phyloP scores from a whole-genome alignment of 1,140 invertebrate genomes.

The Drosophila mauritiana region DNA sequence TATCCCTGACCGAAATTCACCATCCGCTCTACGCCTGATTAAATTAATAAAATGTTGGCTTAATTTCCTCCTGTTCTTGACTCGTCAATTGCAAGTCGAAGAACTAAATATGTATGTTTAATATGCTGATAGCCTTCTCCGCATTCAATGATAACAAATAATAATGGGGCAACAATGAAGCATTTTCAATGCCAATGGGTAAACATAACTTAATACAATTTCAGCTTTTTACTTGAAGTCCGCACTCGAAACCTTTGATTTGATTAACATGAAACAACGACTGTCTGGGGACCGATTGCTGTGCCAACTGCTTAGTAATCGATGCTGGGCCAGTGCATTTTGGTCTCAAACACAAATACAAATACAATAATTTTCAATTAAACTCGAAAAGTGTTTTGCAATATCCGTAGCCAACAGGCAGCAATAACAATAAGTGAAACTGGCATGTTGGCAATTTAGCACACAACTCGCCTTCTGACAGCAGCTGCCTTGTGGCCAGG shows the following conservation, averaged over 20 bases:
- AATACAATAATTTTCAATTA: constrained; percentile 57
- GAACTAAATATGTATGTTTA: neutral
- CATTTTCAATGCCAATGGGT: constrained; percentile 24
- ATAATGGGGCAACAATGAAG: constrained; percentile 25
- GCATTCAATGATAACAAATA: constrained; percentile 23
- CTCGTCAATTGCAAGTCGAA: neutral
- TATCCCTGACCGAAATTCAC: neutral
- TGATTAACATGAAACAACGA: constrained; percentile 36
- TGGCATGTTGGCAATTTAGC: constrained; percentile 45
- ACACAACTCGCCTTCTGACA: constrained; percentile 25
- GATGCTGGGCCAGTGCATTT: constrained; percentile 18
- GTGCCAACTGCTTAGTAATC: constrained; percentile 26
- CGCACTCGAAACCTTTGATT: constrained; percentile 9
- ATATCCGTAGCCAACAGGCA: constrained; percentile 12
- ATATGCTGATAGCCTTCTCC: constrained; percentile 4
- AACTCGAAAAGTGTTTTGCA: constrained; percentile 46
- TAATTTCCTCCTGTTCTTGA: constrained; percentile 3
- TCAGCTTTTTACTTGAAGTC: constrained; percentile 27
- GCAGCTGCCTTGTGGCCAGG: constrained; percentile 18
- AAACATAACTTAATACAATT: constrained; percentile 39
- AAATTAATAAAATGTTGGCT: neutral
- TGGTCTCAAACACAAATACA: constrained; percentile 7
- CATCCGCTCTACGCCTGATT: neutral
- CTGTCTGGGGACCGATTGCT: neutral
- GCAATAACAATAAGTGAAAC: constrained; percentile 34